Percentiles rank a stretch among this genome's conserved stretches.
phyloP scores from a whole-genome alignment of 2,888 invertebrate species.

The Heteropelma amictum region DNA sequence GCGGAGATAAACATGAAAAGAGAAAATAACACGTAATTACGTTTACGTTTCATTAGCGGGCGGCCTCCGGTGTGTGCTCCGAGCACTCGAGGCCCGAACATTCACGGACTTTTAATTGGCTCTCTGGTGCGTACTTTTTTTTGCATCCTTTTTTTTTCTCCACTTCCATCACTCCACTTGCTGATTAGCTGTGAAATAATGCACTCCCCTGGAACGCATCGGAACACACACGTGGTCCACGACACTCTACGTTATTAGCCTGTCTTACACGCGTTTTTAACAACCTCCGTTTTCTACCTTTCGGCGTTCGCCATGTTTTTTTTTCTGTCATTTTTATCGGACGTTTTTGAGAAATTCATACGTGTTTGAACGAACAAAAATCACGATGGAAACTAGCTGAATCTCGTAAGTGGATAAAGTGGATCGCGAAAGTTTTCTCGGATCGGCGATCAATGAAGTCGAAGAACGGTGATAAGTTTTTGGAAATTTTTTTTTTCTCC shows the following conservation, averaged over 20 bases:
- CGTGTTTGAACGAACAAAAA: too few relatives aligned
- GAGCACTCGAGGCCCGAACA: conserved; percentile 35
- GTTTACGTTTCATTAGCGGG: conserved; percentile 53
- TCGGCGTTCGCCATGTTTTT: too few relatives aligned
- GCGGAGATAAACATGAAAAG: conserved; percentile 15
- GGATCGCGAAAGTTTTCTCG: too few relatives aligned
- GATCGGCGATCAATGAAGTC: too few relatives aligned
- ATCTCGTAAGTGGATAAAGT: too few relatives aligned
- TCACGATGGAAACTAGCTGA: too few relatives aligned
- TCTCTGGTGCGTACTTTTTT: conserved; percentile 1
- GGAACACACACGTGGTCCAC: too few relatives aligned
- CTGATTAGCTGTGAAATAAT: conserved; percentile 37
- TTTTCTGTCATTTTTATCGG: too few relatives aligned
- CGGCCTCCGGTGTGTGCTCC: conserved; percentile 11
- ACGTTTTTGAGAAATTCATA: too few relatives aligned
- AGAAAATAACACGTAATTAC: conserved; percentile 47
- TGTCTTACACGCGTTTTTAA: neutral
- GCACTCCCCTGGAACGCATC: neutral
- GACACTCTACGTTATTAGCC: neutral
- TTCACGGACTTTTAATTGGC: conserved; percentile 46
- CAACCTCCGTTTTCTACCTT: too few relatives aligned
- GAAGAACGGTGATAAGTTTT: too few relatives aligned
- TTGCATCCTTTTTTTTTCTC: neutral
- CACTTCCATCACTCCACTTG: conserved; percentile 1
- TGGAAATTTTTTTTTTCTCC: too few relatives aligned